Evolutionary conservation across 30 jellyfish, hydroid and myxozoan genomes (phyloP).

Genomic region (Sanderia malayensis): DNA sequence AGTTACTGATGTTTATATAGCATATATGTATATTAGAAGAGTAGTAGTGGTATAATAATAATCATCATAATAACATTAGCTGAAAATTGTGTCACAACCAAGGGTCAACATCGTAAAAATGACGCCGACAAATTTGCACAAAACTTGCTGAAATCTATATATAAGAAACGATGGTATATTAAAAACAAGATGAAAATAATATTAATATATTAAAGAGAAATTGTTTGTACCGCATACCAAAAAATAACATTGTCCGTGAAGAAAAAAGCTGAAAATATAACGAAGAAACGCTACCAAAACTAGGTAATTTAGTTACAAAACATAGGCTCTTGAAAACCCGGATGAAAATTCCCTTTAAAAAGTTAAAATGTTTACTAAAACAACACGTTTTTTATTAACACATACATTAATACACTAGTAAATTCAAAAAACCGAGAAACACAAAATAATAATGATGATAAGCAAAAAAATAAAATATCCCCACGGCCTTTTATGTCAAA

Average conservation of each 20-base stretch:
- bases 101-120: constrained; percentile 52
- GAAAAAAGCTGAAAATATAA: constrained; percentile 60
- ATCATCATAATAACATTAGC: constrained; percentile 47
- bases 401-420: constrained; percentile 34
- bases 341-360: constrained; percentile 91
- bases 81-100: constrained; percentile 59
- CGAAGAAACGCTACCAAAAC: constrained; percentile 88
- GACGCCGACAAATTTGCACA: constrained; percentile 60
- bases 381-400: constrained; percentile 71
- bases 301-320: constrained; percentile 77
- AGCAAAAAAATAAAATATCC: constrained; percentile 60
- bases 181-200: constrained; percentile 71
- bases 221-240: constrained; percentile 56
- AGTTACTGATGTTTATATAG: constrained; percentile 31
- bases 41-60: too few species aligned
- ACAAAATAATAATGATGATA: constrained; percentile 51
- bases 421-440: constrained; percentile 57
- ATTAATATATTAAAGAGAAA: constrained; percentile 54
- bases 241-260: constrained; percentile 61
- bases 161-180: constrained; percentile 54
- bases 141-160: constrained; percentile 56
- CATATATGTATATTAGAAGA: constrained; percentile 33
- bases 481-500: constrained; percentile 45
- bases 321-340: constrained; percentile 95
- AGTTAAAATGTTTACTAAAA: constrained; percentile 73